Base-by-base conservation (phyloP, 1,140 invertebrate species). In the Contarinia nasturtii region DNA sequence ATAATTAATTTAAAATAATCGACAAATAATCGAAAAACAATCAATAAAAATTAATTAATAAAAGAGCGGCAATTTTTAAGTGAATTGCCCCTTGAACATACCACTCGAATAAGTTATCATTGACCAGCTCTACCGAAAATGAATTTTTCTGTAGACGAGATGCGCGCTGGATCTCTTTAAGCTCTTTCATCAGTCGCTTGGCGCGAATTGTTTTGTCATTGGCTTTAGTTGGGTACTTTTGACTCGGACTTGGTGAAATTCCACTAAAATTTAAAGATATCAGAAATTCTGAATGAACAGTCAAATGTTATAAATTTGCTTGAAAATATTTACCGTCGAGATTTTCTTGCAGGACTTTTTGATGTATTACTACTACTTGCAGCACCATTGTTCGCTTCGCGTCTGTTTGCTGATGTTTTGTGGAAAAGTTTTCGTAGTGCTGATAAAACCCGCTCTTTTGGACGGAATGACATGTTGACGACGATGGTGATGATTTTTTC, bases 81-180 rank as follows among this genome's bases (percentile, higher is more conserved):
- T n/a, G n/a, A n/a, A n/a, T n/a, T n/a, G n/a, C n/a, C n/a, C n/a
- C n/a, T n/a, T n/a, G n/a, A n/a, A n/a, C n/a, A 63, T 88, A 80
- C 91, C 91, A 96, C 57, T 95, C 90, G 65, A 86, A 94, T 4
- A 96, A 66, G 64, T 86, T 90, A 60, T 95, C 90, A 59, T 91
- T 86, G 27, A 93, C 82, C 47, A 96, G 69, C 58, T 94, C 90
- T 47, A 92, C 27, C 27, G 27, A 27, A 27, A 27, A 27, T 27
- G 27, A 27, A 27, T 27, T 27, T 14, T 21, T 44, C 14, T 44
- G 14, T 2, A 44, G 14, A 44, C 20, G 14, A 12, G 42, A 44
- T 21, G 19, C 4, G 53, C 75, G 73, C 55, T 83, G 77, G 53
- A 94, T 85, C 57, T 93, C 90, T 50, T 80, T 76, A 38, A 89